Conservation (phyloP, 1,140 invertebrate genomes). For the Drosophila sproati region DNA sequence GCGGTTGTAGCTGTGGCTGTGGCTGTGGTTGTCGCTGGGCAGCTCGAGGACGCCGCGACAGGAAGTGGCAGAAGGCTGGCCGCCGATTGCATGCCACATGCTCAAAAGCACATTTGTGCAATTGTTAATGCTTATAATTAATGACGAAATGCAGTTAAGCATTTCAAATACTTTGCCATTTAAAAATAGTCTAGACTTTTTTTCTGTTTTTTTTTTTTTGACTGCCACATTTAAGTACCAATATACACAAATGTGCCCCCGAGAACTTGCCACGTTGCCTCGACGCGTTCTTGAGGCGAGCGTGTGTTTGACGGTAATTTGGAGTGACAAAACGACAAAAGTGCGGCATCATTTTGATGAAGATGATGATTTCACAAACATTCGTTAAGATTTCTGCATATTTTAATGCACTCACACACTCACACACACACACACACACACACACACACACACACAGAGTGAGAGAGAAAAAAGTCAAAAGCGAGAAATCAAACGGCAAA, state of each 20-base stretch:
- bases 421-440: background rate
- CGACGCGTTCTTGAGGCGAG: constrained; percentile 41
- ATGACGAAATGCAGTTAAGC: constrained; percentile 63
- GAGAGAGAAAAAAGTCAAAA: background rate
- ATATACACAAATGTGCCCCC: constrained; percentile 32
- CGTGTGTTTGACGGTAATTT: constrained; percentile 61
- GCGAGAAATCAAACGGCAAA: constrained; percentile 74
- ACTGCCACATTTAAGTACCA: constrained; percentile 58
- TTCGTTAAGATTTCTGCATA: constrained; percentile 69
- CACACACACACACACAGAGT: too few relatives aligned
- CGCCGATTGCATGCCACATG: constrained; percentile 34
- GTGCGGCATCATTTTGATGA: constrained; percentile 66
- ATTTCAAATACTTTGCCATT: constrained; percentile 33
- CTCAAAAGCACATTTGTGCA: constrained; percentile 16
- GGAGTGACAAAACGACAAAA: constrained; percentile 78
- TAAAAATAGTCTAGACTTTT: constrained; percentile 59
- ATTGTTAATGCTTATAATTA: constrained; percentile 74
- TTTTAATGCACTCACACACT: constrained; percentile 60
- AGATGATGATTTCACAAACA: constrained; percentile 66
- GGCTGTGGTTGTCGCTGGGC: too few relatives aligned
- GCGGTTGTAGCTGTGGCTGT: background rate
- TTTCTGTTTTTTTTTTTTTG: too few relatives aligned
- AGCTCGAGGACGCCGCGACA: constrained; percentile 33
- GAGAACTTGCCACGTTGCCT: background rate
- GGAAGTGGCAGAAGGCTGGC: constrained; percentile 32